Percentiles rank a stretch among this genome's conserved stretches.
Evolutionary conservation across 2,113 vertebrate species (phyloP).

Genomic region (Podarcis raffonei): DNA sequence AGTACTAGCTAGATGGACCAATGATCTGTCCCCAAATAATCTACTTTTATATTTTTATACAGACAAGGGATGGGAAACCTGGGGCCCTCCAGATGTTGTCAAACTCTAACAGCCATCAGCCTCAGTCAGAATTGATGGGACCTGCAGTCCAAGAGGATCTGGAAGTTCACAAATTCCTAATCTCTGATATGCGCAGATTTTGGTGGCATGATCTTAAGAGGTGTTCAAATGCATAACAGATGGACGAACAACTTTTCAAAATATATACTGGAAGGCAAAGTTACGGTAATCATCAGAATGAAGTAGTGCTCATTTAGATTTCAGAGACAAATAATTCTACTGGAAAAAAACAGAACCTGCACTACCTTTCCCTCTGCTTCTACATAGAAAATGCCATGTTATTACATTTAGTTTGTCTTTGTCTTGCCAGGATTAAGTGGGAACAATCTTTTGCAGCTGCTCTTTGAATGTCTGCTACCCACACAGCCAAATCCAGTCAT

Average conservation of each 20-base stretch:
- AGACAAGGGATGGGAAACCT: neutral
- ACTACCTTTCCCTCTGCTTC: neutral
- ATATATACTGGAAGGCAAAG: no score
- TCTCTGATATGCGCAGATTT: neutral
- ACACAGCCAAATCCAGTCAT: neutral
- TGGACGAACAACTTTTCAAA: no score
- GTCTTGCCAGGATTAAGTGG: neutral
- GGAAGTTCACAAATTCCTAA: neutral
- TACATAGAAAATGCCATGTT: neutral
- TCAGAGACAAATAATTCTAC: neutral
- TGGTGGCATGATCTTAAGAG: no score
- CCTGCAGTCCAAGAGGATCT: neutral
- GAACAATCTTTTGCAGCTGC: conserved; percentile 16
- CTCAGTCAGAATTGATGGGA: no score
- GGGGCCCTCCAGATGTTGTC: no score
- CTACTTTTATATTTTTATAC: neutral
- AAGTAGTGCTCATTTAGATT: neutral
- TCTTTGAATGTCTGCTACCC: neutral
- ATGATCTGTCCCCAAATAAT: neutral
- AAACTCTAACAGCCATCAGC: no score
- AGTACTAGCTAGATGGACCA: no score
- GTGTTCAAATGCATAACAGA: no score
- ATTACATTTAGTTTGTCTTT: neutral
- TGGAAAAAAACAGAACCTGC: no score
- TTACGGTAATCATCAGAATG: neutral